These are phyloP conservation scores for Rhineura floridana DNA, from an alignment of 2,113 vertebrate species.

Conservation along the genomic window DNA sequence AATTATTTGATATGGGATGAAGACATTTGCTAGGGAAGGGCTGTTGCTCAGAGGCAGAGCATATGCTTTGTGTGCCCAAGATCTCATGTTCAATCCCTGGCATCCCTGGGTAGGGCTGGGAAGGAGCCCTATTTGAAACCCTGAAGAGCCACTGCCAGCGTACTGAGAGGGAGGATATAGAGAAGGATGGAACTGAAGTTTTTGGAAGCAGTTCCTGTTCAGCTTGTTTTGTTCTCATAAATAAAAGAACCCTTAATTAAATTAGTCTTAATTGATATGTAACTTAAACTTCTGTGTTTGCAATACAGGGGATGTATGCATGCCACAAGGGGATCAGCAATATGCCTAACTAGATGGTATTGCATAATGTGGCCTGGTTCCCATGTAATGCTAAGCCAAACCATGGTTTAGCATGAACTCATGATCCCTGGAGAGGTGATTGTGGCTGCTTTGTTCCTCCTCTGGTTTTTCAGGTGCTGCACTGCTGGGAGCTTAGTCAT, in stretches of 20 bases:
- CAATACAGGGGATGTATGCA: neutral
- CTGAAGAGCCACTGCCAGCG: neutral
- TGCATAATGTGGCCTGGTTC: no score
- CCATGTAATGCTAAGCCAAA: no score
- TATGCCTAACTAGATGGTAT: neutral
- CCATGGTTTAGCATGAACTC: no score
- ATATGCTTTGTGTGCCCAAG: neutral
- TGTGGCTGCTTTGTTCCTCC: no score
- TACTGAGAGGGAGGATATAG: neutral
- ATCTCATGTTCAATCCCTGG: neutral
- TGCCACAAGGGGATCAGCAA: neutral
- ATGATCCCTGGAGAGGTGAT: no score
- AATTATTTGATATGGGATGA: constrained; percentile 21
- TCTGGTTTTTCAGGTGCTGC: no score
- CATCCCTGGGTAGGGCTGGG: neutral
- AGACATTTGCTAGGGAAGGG: neutral
- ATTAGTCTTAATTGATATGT: neutral
- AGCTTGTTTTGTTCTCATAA: neutral
- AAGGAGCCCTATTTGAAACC: neutral
- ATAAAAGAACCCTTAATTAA: neutral
- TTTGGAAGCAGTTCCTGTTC: neutral
- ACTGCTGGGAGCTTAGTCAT: no score
- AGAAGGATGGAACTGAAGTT: constrained; percentile 28
- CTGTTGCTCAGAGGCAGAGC: neutral
- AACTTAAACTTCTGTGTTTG: neutral